Percentiles rank a stretch among this genome's conserved stretches.
Evolutionary conservation across 30 jellyfish, hydroid and myxozoan genomes (phyloP).

Genomic region (Hydra vulgaris): DNA sequence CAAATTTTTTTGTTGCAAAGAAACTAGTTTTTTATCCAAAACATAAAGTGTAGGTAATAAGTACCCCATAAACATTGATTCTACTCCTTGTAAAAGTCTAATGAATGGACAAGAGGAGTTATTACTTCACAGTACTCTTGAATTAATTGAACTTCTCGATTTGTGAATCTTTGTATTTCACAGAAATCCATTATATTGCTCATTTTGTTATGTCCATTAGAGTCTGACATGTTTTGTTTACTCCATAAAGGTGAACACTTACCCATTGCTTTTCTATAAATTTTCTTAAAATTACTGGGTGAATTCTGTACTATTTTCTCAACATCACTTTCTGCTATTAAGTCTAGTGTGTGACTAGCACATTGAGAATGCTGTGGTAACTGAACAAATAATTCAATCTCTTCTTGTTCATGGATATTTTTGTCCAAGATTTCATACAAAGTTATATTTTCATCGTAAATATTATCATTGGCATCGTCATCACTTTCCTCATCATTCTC

Average conservation of each 20-base stretch:
- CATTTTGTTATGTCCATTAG: background rate
- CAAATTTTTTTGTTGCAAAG: background rate
- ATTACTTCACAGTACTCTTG: background rate
- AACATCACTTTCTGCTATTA: background rate
- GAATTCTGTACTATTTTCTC: background rate
- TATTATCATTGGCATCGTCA: background rate
- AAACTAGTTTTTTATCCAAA: background rate
- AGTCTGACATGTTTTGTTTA: background rate
- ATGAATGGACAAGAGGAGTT: background rate
- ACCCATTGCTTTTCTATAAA: background rate
- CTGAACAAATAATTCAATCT: background rate
- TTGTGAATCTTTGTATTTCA: background rate
- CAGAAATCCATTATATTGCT: background rate
- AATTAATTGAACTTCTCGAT: background rate
- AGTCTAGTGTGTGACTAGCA: background rate
- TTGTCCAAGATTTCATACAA: background rate
- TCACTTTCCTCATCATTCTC: background rate
- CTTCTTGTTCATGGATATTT: background rate
- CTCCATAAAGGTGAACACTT: background rate
- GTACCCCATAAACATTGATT: background rate
- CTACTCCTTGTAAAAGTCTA: background rate
- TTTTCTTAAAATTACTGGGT: background rate
- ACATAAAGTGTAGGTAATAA: background rate
- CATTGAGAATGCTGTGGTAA: background rate
- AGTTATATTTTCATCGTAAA: background rate